Evolutionary conservation across 2,888 invertebrate species (phyloP), one percentile per base, ranked within the genome.

Genomic region (Agrochola circellaris): DNA sequence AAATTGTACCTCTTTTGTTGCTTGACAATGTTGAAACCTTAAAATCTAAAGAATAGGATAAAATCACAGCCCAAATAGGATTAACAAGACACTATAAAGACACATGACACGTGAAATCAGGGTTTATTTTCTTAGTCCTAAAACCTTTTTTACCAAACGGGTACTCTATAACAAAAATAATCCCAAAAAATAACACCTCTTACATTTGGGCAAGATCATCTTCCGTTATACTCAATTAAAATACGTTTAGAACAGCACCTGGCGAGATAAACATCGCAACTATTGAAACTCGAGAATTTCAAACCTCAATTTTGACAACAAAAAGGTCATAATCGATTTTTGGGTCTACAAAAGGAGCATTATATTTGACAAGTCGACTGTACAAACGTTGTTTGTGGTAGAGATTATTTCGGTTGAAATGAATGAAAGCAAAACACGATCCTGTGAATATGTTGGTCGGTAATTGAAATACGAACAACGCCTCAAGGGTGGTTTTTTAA

Each of bases 301-400:
- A 93, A 96, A 93, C 96, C 96, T 95, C 96, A 95, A 96, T 96
- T 96, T 96, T 96, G 96, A 96, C 96, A 96, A 96, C 96, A 96
- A 96, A 96, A 96, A 96, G 96, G 94, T 94, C 93, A 94, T 96
- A 96, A 96, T 96, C 96, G 96, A 96, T 96, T 96, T 96, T 94
- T 90, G 88, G 93, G 92, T 91, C 86, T 91, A 96, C 96, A 96
- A 96, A 95, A 93, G 93, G 88, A 86, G 95, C 92, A 95, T 96
- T 96, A 95, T 96, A 95, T 96, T 95, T 96, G 95, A 95, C 96
- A 95, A 96, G 95, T 95, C 96, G 94, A 95, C 95, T 96, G 96
- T 94, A 94, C 93, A 93, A 93, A 92, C 93, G 93, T 90, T 96
- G 96, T 96, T 96, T 96, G 96, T 95, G 96, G 96, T 96, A 93